Evolutionary conservation across 2,888 invertebrate species (phyloP), one percentile per base, ranked within the genome.

Genomic region (Punctoribates punctum): DNA sequence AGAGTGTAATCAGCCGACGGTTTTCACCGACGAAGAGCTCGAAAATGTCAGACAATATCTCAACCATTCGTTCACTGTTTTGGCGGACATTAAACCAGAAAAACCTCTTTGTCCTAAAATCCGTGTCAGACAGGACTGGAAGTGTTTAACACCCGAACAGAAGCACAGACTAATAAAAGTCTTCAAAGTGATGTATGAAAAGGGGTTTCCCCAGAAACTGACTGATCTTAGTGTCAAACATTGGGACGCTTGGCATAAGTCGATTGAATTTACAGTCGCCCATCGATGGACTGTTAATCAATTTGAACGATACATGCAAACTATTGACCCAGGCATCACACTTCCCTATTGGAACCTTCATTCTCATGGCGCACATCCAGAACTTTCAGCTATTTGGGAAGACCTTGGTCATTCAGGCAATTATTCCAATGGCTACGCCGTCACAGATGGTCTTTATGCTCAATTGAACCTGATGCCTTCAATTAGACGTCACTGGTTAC

Each of bases 311-410:
- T 1, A 70, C 4, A 8, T 70, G 42, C 8, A 42, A 70, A 70
- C 42, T 8, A 42, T 70, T 20, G 42, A 70, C 42, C 70, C 70
- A 0, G 42, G 13, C 5, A 17, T 70, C 9, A 23, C 70, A 13
- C n/a, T 70, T 42, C 70, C 70, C 13, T 70, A 70, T 70, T 70
- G 67, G 67, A 42, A n/a, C n/a, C n/a, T n/a, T n/a, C n/a, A n/a
- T n/a, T n/a, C n/a, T n/a, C n/a, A 34, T 34, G 34, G 20, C 57
- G 20, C 57, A 11, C 54, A 57, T 20, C 57, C 57, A 4, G 57
- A 57, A 23, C 2, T 4, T 4, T 57, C 57, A 20, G 20, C 20
- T 23, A 11, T 57, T n/a, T 57, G 57, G 57, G 23, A 57, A 9
- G 4, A 8, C 20, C n/a, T 57, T 3, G 57, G 57, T 4, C 8